A percentile compares a stretch with the other conserved stretches of the same genome.
phyloP scores from a whole-genome alignment of 2,888 invertebrate genomes.

The Phengaris arion region DNA sequence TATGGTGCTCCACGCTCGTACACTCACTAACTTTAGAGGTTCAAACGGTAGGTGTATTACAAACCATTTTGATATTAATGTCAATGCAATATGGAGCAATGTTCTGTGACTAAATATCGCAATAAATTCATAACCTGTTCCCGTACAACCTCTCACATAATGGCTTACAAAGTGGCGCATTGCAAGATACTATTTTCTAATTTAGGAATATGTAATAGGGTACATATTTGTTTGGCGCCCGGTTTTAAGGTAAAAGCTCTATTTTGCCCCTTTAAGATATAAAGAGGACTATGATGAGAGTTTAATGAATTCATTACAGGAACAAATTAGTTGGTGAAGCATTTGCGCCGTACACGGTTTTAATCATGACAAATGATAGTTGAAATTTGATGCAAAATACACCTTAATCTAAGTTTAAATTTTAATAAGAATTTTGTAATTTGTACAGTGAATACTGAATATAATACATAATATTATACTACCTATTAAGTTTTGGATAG shows the following conservation, averaged over 20 bases:
- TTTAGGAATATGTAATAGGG: conserved; percentile 31
- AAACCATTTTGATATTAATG: conserved; percentile 37
- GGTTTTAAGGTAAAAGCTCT: conserved; percentile 30
- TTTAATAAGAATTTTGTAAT: neutral
- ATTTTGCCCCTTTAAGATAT: conserved; percentile 31
- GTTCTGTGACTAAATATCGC: conserved; percentile 34
- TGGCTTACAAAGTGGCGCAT: conserved; percentile 33
- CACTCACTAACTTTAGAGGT: conserved; percentile 30
- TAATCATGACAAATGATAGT: conserved; percentile 30
- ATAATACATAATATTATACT: too few relatives aligned
- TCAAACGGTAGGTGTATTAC: conserved; percentile 29
- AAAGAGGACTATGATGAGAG: conserved; percentile 32
- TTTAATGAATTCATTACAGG: conserved; percentile 32
- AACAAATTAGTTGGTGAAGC: conserved; percentile 30
- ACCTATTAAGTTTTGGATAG: too few relatives aligned
- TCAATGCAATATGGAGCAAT: conserved; percentile 33
- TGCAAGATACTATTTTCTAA: conserved; percentile 32
- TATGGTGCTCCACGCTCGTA: conserved; percentile 36
- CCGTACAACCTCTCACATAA: conserved; percentile 32
- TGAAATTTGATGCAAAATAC: neutral
- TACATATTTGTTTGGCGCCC: conserved; percentile 28
- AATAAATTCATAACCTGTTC: conserved; percentile 31
- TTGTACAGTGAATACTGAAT: neutral
- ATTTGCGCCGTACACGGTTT: conserved; percentile 26
- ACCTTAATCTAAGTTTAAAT: neutral